Base-by-base conservation (phyloP, 1,140 invertebrate species). In the Gerris buenoi region DNA sequence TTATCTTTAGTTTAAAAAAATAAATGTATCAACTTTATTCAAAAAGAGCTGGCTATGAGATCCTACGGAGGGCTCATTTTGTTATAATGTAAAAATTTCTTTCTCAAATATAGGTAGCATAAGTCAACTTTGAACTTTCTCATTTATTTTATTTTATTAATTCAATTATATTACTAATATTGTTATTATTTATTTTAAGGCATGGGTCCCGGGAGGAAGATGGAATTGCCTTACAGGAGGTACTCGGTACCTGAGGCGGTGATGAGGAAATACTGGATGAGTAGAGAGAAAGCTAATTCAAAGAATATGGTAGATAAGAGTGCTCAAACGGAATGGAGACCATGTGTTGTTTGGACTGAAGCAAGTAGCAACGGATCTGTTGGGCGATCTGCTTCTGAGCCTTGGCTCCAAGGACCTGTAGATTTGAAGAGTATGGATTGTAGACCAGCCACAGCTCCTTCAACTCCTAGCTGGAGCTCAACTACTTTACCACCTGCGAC, bases 221-320 rank as follows among this genome's bases (percentile, higher is more conserved):
- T 33, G 66, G 69, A 68, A 1, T 68, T 72, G 29, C 71, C 70
- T 26, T 67, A 66, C 29, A 67, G 73, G 67, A 33, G 73, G 29
- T 74, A 71, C 63, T 74, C 73, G 14, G 69, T 74, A 63, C 73
- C 73, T 22, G 73, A 74, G 65, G 69, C 69, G n/a, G 70, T 74
- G 14, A 74, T 74, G 73, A 64, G 73, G 27, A 70, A 71, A 27
- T 74, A 72, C 59, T 65, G 70, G n/a, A 67, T 74, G 27, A 64
- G 60, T 68, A 70, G 65, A 70, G 67, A 25, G 66, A 18, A 67
- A 33, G 5, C 61, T 23, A n/a, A 22, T 18, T 1, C 60, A 60
- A 1, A 18, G 22, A 2, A 27, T 22, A 27, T 27, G 33, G n/a
- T 63, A 29, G 27, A 63, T 67, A n/a, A 25, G 56, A 14, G 66